phyloP scores from a whole-genome alignment of 2,888 invertebrate species.

The Notodonta dromedarius region DNA sequence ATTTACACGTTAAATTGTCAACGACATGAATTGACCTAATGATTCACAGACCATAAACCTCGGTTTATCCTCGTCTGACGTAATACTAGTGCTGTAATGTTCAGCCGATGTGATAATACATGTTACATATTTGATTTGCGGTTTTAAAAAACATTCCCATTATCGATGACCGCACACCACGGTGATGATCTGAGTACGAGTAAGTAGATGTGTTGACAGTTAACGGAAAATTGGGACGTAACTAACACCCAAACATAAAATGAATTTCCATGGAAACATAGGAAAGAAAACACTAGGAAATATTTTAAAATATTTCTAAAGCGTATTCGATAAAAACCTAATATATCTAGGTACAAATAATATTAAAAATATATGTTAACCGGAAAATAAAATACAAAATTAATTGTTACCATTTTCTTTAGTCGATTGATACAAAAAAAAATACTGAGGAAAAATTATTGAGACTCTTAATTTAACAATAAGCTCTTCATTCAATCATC shows the following conservation, averaged over 20 bases:
- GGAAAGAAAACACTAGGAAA: slow-evolving; percentile 21
- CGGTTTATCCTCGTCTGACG: slow-evolving; percentile 76
- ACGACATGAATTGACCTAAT: slow-evolving; percentile 78
- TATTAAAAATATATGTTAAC: background rate
- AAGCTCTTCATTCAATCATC: too few relatives aligned
- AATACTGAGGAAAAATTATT: too few relatives aligned
- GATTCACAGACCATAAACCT: slow-evolving; percentile 78
- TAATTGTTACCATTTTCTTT: background rate
- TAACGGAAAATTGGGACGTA: slow-evolving; percentile 6
- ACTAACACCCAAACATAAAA: slow-evolving; percentile 10
- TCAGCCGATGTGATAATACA: slow-evolving; percentile 47
- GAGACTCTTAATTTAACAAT: too few relatives aligned
- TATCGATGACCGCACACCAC: slow-evolving; percentile 18
- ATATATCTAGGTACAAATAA: too few relatives aligned
- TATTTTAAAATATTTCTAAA: slow-evolving; percentile 10
- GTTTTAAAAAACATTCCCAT: slow-evolving; percentile 34
- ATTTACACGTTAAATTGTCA: slow-evolving; percentile 77
- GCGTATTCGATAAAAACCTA: too few relatives aligned
- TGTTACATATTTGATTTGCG: slow-evolving; percentile 39
- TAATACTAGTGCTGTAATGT: slow-evolving; percentile 56
- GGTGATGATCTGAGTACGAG: slow-evolving; percentile 7
- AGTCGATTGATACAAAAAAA: too few relatives aligned
- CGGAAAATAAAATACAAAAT: background rate
- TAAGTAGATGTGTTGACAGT: slow-evolving; percentile 1
- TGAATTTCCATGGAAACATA: background rate